Evolutionary conservation across 2,797 vertebrate species (phyloP).

Genomic region (Astyanax mexicanus): DNA sequence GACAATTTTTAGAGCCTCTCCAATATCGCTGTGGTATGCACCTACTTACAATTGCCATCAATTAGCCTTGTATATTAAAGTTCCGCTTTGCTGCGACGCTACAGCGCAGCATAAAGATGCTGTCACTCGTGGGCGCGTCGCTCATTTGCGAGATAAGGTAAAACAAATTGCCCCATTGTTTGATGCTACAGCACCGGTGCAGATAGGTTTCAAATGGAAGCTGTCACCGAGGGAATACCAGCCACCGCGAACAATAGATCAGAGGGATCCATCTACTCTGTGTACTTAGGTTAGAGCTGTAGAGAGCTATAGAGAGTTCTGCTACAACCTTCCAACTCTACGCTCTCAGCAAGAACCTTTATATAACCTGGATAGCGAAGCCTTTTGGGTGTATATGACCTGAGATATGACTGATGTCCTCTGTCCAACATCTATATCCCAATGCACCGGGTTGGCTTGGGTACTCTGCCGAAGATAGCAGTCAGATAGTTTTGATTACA

Average conservation of each 20-base stretch:
- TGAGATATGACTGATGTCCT: constrained; percentile 53
- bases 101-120: constrained; percentile 54
- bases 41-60: constrained; percentile 57
- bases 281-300: constrained; percentile 19
- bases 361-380: constrained; percentile 43
- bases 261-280: constrained; percentile 49
- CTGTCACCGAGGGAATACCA: constrained; percentile 54
- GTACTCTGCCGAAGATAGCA: constrained; percentile 48
- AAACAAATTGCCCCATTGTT: constrained; percentile 64
- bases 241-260: constrained; percentile 58
- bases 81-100: constrained; percentile 57
- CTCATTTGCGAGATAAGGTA: constrained; percentile 62
- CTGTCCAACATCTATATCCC: constrained; percentile 43
- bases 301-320: too few relatives aligned
- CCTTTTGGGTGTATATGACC: constrained; percentile 33
- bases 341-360: constrained; percentile 34
- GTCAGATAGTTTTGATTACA: constrained; percentile 58
- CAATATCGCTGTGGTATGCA: constrained; percentile 44
- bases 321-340: constrained; percentile 32
- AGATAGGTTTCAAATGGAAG: constrained; percentile 60
- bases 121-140: constrained; percentile 57
- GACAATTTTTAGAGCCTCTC: constrained; percentile 48
- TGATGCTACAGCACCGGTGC: constrained; percentile 50
- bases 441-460: constrained; percentile 32
- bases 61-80: constrained; percentile 63